Evolutionary conservation across 37 sponge, comb jelly and placozoan species (phyloP), one percentile per base, ranked within the genome.

Genomic region (Crambe crambe): DNA sequence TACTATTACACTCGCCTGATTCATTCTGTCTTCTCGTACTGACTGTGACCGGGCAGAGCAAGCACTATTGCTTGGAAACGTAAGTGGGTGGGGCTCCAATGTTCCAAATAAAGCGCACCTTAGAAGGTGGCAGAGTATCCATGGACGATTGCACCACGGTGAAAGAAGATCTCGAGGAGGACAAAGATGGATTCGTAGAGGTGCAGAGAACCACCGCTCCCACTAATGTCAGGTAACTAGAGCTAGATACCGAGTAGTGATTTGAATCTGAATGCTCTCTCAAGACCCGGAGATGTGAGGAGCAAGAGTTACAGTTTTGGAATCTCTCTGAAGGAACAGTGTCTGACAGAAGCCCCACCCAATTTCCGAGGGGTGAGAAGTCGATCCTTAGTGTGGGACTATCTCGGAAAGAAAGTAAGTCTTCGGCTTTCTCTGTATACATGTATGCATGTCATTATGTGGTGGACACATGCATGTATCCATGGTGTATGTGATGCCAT

Each of bases 401-500:
- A 57, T 60, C 22, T 58, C 36, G 75, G 75, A 58, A 75, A 22
- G 40, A 75, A 37, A 60, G 75, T 75, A 37, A n/a, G n/a, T n/a
- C n/a, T n/a, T n/a, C n/a, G n/a, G n/a, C n/a, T n/a, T n/a, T n/a
- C n/a, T n/a, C n/a, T n/a, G n/a, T n/a, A n/a, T n/a, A n/a, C n/a
- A 44, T 27, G 30, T 2, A 22, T 29, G 18, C 0, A 47, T 22
- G 51, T 37, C 9, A 3, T 20, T 20, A 29, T 20, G 25, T 23
- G 25, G 15, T 9, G 8, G 15, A 9, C 30, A 63, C 64, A 63
- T 22, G 21, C n/a, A n/a, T n/a, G n/a, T n/a, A n/a, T n/a, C n/a
- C n/a, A n/a, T n/a, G n/a, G n/a, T n/a, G n/a, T n/a, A n/a, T n/a
- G n/a, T n/a, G n/a, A n/a, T n/a, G n/a, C n/a, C n/a, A n/a, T n/a